phyloP scores from a whole-genome alignment of 2,888 invertebrate species.

The Acrobasis suavella region DNA sequence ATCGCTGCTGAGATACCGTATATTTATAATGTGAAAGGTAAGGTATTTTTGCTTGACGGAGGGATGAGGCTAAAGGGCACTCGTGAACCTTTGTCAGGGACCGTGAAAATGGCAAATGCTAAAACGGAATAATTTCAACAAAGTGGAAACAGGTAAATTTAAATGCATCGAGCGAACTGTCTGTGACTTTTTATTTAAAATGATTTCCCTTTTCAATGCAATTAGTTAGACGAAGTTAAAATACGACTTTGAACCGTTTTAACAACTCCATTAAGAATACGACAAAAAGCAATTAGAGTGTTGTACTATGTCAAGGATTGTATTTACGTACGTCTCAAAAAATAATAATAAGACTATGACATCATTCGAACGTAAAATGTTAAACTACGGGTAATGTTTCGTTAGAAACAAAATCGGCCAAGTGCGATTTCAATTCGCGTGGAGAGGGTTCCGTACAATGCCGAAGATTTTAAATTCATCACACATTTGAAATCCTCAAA shows the following conservation, averaged over 20 bases:
- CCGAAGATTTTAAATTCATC: no score
- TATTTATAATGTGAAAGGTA: slow-evolving; percentile 46
- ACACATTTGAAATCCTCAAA: no score
- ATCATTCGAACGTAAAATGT: not conserved
- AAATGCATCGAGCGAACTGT: not conserved
- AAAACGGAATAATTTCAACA: slow-evolving; percentile 34
- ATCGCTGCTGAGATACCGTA: slow-evolving; percentile 27
- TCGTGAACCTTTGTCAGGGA: slow-evolving; percentile 64
- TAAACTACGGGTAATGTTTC: not conserved
- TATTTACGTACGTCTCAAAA: not conserved
- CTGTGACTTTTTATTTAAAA: not conserved
- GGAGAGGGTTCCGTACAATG: no score
- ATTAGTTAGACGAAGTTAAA: not conserved
- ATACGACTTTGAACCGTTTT: not conserved
- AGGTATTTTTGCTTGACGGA: slow-evolving; percentile 59
- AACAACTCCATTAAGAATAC: not conserved
- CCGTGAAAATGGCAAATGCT: slow-evolving; percentile 53
- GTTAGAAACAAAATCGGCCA: no score
- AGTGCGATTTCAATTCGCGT: no score
- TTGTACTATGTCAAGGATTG: not conserved
- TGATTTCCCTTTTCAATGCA: not conserved
- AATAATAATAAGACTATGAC: not conserved
- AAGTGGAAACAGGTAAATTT: not conserved
- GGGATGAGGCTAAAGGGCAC: slow-evolving; percentile 57
- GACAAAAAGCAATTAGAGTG: not conserved